Evolutionary conservation across 2,797 vertebrate genomes (phyloP).

Genomic region (Nannoperca obscura): DNA sequence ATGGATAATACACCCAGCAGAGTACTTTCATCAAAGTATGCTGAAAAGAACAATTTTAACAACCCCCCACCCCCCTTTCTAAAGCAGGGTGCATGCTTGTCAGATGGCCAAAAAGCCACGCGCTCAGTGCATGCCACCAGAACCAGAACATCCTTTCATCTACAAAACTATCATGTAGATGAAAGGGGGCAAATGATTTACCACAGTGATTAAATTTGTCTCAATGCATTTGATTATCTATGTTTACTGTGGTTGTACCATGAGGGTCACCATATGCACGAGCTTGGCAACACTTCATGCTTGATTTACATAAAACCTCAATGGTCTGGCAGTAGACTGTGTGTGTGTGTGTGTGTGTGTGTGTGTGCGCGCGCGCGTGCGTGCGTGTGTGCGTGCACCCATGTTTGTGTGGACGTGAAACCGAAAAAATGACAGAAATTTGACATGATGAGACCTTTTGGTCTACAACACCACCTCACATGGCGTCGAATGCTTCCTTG

Average conservation of each 20-base stretch:
- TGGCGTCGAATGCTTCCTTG: constrained; percentile 70
- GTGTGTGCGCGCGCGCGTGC: no score
- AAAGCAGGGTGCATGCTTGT: not conserved
- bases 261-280: constrained; percentile 73
- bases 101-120: not conserved
- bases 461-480: constrained; percentile 63
- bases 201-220: constrained; percentile 31
- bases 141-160: not conserved
- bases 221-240: constrained; percentile 54
- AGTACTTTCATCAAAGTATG: not conserved
- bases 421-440: constrained; percentile 23
- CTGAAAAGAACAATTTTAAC: constrained; percentile 4
- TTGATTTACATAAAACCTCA: constrained; percentile 68
- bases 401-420: constrained; percentile 7
- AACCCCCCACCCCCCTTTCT: not conserved
- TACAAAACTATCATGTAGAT: constrained; percentile 10
- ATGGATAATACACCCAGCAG: not conserved
- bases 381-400: no score
- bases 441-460: constrained; percentile 69
- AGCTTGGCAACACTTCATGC: constrained; percentile 68
- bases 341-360: constrained; percentile 25
- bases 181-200: constrained; percentile 29
- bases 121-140: not conserved
- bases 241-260: constrained; percentile 60
- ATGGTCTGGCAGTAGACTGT: constrained; percentile 43